Evolutionary conservation across 2,888 invertebrate genomes (phyloP).

Genomic region (Pristionchus exspectatus): DNA sequence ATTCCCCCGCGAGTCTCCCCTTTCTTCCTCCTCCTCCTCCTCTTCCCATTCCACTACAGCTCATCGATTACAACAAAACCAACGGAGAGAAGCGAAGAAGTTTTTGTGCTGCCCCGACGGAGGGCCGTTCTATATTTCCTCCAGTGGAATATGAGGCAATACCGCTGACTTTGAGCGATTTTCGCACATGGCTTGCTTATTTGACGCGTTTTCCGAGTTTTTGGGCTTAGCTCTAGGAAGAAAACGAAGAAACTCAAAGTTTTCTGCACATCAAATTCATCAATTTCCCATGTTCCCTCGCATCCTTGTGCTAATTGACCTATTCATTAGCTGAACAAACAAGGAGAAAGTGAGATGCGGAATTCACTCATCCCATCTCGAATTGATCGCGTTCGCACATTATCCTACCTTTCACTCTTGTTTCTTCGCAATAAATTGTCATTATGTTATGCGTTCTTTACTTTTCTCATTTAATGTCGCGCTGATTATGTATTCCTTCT

Average conservation of each 20-base stretch:
- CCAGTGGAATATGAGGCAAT: neutral
- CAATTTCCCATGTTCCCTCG: neutral
- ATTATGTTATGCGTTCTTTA: neutral
- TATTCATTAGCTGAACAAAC: slow-evolving; percentile 29
- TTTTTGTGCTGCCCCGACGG: neutral
- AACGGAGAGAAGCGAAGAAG: slow-evolving; percentile 7
- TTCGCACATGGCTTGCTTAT: neutral
- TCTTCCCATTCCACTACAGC: slow-evolving; percentile 7
- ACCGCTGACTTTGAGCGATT: neutral
- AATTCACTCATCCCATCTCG: neutral
- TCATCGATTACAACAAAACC: slow-evolving; percentile 45
- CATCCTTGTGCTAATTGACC: neutral
- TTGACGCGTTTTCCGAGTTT: neutral
- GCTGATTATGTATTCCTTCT: no score
- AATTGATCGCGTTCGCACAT: neutral
- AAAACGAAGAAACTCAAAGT: neutral
- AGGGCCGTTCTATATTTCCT: neutral
- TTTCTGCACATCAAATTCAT: neutral
- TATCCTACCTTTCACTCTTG: no score
- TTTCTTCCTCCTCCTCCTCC: neutral
- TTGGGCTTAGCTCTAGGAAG: neutral
- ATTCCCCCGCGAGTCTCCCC: neutral
- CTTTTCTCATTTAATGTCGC: neutral
- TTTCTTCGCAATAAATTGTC: no score
- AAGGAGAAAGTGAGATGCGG: neutral